Evolutionary conservation across 2,888 invertebrate species (phyloP).

Genomic region (Torymus tubicola): DNA sequence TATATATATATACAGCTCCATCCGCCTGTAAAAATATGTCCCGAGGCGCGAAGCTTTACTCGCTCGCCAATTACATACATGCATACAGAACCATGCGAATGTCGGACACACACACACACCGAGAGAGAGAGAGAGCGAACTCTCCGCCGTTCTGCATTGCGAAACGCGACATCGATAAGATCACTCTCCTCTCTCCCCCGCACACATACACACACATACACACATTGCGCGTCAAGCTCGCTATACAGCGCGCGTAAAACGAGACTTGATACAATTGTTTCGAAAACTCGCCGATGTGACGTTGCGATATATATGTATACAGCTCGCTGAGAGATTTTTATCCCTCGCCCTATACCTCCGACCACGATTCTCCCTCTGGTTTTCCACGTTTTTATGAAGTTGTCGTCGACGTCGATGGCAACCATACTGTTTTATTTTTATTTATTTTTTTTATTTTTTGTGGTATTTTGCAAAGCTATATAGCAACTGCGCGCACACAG

Average conservation of each 20-base stretch:
- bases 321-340: not conserved
- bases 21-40: not conserved
- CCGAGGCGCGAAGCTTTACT: slow-evolving; percentile 56
- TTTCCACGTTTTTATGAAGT: slow-evolving; percentile 52
- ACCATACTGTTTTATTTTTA: not conserved
- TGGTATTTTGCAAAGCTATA: no score
- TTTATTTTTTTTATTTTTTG: no score
- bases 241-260: slow-evolving; percentile 25
- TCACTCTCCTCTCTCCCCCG: not conserved
- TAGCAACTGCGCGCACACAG: no score
- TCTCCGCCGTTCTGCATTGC: slow-evolving; percentile 31
- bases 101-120: slow-evolving; percentile 33
- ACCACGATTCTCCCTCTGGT: slow-evolving; percentile 31
- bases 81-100: slow-evolving; percentile 26
- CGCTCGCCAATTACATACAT: slow-evolving; percentile 57
- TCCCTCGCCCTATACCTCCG: not conserved
- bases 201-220: slow-evolving; percentile 10
- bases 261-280: slow-evolving; percentile 60
- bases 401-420: slow-evolving; percentile 27
- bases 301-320: slow-evolving; percentile 13
- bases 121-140: not conserved
- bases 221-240: slow-evolving; percentile 1
- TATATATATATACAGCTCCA: no score
- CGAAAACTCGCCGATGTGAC: slow-evolving; percentile 52
- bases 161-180: slow-evolving; percentile 50